Base-by-base conservation (phyloP, 2,888 invertebrate genomes). In the Ophion costatus region DNA sequence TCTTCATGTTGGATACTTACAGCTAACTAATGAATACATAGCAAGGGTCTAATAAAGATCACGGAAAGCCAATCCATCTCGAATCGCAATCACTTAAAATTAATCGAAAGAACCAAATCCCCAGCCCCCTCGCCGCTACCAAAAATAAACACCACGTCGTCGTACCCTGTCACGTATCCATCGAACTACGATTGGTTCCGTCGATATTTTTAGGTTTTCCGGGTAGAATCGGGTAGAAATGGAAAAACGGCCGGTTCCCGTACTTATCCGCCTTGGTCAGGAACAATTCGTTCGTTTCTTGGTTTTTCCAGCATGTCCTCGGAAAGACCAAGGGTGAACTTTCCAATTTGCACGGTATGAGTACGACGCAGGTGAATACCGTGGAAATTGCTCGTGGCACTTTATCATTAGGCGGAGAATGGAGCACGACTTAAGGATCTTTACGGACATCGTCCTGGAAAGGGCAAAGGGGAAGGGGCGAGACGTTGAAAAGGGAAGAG, bases 311-410 rank as follows among this genome's bases (percentile, higher is more conserved):
- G 73, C 29, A 1, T 9, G 38, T 20, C 29, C 22, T 42, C 63
- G 45, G 14, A 5, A 70, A 33, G 24, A 57, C 38, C 61, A n/a
- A 45, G 38, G 29, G n/a, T 2, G 29, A 63, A 45, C 51, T 85
- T 78, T 85, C 80, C 64, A 70, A 66, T 83, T 76, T 70, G 42
- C 71, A 61, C 61, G 67, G 38, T 61, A 73, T 20, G 71, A 74
- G 83, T 51, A 81, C 73, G 74, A 64, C 63, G 56, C 84, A 79
- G 76, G 74, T 87, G 86, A 88, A 45, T 70, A 86, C 66, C 85
- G 81, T 86, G 88, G 86, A 87, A 87, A 88, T 86, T 61, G 73
- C 73, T 86, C 71, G 84, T 83, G 83, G 86, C 74, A 84, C 73
- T 87, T 80, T 64, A 78, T 86, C 85, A 83, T 87, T 86, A 83